These are phyloP conservation scores for Musca vetustissima DNA, from an alignment of 1,140 invertebrate genomes.

Conservation along the genomic window DNA sequence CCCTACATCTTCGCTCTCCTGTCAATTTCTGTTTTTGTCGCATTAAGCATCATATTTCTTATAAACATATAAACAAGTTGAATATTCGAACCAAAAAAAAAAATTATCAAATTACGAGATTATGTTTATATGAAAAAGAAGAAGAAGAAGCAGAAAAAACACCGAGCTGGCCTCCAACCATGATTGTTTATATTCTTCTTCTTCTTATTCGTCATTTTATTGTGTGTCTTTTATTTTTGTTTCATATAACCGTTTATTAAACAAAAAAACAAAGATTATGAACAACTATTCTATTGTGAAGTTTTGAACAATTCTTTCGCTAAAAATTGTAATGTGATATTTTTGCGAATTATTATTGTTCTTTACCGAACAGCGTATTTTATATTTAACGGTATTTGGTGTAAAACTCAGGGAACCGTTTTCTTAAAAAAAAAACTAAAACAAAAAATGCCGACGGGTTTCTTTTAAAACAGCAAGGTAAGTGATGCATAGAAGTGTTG, in stretches of 20 bases:
- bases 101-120: conserved; percentile 21
- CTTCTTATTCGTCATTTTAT: too few species aligned
- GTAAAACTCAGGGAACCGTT: neutral
- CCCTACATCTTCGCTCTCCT: too few species aligned
- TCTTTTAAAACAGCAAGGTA: too few species aligned
- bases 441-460: too few species aligned
- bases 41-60: conserved; percentile 12
- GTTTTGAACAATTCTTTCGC: neutral
- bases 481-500: too few species aligned
- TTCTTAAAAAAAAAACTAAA: too few species aligned
- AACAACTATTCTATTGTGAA: conserved; percentile 2
- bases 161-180: neutral
- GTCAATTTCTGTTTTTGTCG: too few species aligned
- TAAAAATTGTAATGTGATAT: conserved; percentile 13
- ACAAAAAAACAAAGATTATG: conserved; percentile 12
- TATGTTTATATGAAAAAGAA: conserved; percentile 4
- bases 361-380: neutral
- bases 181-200: neutral
- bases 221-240: neutral
- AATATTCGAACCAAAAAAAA: conserved; percentile 3
- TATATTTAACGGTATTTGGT: conserved; percentile 13
- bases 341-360: neutral
- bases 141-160: too few species aligned
- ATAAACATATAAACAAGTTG: conserved; percentile 14
- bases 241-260: neutral